phyloP scores from a whole-genome alignment of 2,888 invertebrate species.

The Gastrophysa polygoni region DNA sequence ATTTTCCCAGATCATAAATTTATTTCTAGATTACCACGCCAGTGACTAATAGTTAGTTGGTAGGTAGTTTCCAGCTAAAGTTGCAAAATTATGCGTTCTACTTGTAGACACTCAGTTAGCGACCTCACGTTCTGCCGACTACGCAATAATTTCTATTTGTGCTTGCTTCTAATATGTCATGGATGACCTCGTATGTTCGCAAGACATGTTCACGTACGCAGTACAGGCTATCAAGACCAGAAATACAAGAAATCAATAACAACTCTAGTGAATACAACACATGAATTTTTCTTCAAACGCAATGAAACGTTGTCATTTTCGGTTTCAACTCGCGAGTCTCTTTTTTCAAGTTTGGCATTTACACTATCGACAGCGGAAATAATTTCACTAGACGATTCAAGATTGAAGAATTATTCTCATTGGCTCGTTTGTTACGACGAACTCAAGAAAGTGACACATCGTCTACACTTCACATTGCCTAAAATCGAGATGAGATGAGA shows the following conservation, averaged over 20 bases:
- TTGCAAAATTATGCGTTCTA: slow-evolving; percentile 32
- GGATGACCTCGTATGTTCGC: slow-evolving; percentile 27
- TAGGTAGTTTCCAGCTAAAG: slow-evolving; percentile 24
- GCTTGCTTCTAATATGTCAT: slow-evolving; percentile 32
- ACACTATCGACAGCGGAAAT: no score
- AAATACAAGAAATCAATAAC: slow-evolving; percentile 2
- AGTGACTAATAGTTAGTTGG: slow-evolving; percentile 27
- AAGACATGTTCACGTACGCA: slow-evolving; percentile 25
- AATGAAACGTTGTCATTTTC: not conserved
- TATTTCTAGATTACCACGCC: slow-evolving; percentile 17
- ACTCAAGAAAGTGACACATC: no score
- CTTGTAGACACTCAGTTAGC: slow-evolving; percentile 29
- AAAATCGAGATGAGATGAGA: no score
- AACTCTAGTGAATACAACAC: not conserved
- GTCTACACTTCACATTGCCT: no score
- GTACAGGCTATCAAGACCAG: slow-evolving; percentile 11
- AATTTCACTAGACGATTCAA: no score
- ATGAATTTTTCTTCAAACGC: not conserved
- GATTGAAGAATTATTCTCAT: no score
- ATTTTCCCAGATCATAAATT: slow-evolving; percentile 23
- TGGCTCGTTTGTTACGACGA: no score
- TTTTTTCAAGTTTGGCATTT: no score
- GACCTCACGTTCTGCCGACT: slow-evolving; percentile 37
- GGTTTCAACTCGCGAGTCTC: no score
- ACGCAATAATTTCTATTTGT: slow-evolving; percentile 32